Conservation (phyloP, 1,140 invertebrate species). For the Dysdera silvatica region DNA sequence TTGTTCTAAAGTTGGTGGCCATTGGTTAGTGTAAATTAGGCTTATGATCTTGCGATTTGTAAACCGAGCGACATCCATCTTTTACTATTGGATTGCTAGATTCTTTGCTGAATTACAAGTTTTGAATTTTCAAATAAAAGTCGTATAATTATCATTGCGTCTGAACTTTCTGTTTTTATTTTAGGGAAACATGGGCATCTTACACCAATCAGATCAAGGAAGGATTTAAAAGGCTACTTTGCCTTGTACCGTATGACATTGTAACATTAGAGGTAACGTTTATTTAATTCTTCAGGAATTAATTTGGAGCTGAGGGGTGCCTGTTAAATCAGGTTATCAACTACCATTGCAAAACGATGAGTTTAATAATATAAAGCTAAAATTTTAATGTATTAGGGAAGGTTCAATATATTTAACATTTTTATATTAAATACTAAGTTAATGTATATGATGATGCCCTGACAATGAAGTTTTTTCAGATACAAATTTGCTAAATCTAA, state of each 20-base stretch:
- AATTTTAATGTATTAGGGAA: too few species aligned
- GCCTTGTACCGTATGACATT: slow-evolving; percentile 93
- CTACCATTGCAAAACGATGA: too few species aligned
- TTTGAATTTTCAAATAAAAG: neutral
- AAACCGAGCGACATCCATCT: neutral
- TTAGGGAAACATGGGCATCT: slow-evolving; percentile 48
- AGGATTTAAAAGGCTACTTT: slow-evolving; percentile 82
- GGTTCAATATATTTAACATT: too few species aligned
- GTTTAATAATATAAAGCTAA: too few species aligned
- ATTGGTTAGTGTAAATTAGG: slow-evolving; percentile 47
- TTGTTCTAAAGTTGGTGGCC: slow-evolving; percentile 68
- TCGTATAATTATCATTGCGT: neutral
- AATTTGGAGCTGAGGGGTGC: neutral
- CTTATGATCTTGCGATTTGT: neutral
- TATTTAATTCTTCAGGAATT: neutral
- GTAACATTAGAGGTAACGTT: slow-evolving; percentile 72
- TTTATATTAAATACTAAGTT: too few species aligned
- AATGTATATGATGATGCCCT: too few species aligned
- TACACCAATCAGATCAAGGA: slow-evolving; percentile 90
- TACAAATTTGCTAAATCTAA: too few species aligned
- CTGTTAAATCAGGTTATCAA: too few species aligned
- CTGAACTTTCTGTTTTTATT: neutral
- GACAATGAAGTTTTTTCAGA: too few species aligned
- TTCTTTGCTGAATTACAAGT: too few species aligned
- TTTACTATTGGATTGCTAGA: too few species aligned